Percentiles rank a stretch among this genome's conserved stretches.
phyloP scores from a whole-genome alignment of 2,888 invertebrate species.

The Drosophila vallismaia region DNA sequence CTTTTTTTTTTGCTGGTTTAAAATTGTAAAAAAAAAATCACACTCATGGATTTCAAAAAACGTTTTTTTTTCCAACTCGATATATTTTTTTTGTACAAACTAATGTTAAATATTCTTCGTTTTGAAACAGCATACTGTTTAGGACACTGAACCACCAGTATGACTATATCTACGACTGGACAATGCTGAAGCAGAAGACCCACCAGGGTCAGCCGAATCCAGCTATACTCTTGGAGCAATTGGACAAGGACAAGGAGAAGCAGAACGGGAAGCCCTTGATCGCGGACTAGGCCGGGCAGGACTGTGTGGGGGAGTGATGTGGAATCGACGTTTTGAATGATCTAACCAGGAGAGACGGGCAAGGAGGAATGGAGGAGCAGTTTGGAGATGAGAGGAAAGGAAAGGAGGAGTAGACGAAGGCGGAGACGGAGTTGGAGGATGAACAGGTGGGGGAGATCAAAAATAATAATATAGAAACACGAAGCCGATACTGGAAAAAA shows the following conservation, averaged over 20 bases:
- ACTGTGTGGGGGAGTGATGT: neutral
- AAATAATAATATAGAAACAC: neutral
- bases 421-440: neutral
- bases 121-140: constrained; percentile 97
- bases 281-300: constrained; percentile 72
- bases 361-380: neutral
- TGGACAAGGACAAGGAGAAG: constrained; percentile 83
- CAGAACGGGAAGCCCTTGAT: constrained; percentile 82
- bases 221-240: constrained; percentile 81
- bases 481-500: neutral
- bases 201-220: constrained; percentile 82
- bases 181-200: constrained; percentile 97
- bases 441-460: neutral
- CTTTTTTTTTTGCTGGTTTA: no score
- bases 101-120: neutral
- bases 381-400: neutral
- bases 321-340: no score
- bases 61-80: no score
- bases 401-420: neutral
- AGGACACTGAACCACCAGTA: constrained; percentile 99
- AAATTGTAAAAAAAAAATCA: no score
- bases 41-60: no score
- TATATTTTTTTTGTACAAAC: neutral
- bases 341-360: no score
- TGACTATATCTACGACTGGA: constrained; percentile 99